Evolutionary conservation across 2,113 vertebrate genomes (phyloP).

Genomic region (Melospiza melodia): DNA sequence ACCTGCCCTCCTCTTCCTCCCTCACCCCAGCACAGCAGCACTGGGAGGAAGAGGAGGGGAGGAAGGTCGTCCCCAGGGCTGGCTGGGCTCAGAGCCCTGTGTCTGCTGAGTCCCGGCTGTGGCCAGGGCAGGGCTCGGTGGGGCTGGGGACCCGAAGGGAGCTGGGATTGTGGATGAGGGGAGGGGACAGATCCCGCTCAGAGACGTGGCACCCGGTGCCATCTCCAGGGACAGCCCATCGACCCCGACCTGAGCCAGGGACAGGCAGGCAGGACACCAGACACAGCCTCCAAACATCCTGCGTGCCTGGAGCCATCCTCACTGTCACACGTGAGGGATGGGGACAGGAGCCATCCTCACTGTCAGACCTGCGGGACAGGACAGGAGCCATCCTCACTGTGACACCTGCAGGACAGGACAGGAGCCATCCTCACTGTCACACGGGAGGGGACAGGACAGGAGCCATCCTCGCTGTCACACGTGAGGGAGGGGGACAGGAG

Average conservation of each 20-base stretch:
- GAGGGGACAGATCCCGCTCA: not conserved
- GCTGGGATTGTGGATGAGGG: not conserved
- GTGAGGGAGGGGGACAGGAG: no score
- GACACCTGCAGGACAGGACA: no score
- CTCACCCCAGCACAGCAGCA: not conserved
- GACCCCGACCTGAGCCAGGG: fast-evolving
- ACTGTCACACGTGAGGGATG: no score
- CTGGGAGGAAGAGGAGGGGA: not conserved
- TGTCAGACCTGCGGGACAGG: not conserved
- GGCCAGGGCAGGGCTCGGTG: fast-evolving
- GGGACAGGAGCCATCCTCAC: not conserved
- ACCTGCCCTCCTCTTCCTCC: not conserved
- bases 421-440: not conserved
- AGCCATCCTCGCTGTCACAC: not conserved
- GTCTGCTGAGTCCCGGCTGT: fast-evolving
- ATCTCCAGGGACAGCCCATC: not conserved
- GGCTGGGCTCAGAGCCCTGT: fast-evolving
- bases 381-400: not conserved
- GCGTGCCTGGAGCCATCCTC: fast-evolving
- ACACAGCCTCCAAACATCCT: not conserved
- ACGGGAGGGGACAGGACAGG: not conserved
- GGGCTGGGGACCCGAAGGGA: not conserved
- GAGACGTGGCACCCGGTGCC: not conserved
- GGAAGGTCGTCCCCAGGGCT: not conserved
- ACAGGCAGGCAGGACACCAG: fast-evolving